phyloP scores from a whole-genome alignment of 1,140 invertebrate species.

The Diplogasteroides magnus region DNA sequence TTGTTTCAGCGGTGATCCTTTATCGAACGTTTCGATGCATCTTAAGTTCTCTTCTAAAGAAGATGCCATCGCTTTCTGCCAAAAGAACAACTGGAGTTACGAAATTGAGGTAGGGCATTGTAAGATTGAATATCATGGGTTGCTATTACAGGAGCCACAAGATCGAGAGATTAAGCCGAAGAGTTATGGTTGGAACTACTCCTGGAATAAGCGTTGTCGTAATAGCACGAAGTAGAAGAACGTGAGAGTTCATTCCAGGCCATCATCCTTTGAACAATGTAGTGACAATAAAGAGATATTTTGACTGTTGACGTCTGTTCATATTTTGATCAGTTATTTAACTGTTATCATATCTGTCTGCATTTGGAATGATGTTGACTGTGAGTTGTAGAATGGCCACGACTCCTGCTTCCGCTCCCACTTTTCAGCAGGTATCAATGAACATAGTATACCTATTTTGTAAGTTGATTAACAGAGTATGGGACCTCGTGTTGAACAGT shows the following conservation, averaged over 20 bases:
- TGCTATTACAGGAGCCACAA: constrained; percentile 59
- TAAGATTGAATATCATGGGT: background rate
- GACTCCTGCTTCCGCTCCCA: too few relatives aligned
- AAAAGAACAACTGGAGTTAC: constrained; percentile 90
- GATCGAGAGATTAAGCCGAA: constrained; percentile 67
- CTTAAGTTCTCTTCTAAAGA: constrained; percentile 74
- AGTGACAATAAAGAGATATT: constrained; percentile 8
- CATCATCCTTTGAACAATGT: background rate
- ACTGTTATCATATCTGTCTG: constrained; percentile 14
- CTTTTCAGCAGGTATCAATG: background rate
- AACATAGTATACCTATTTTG: background rate
- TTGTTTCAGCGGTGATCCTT: constrained; percentile 76
- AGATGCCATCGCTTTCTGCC: constrained; percentile 83
- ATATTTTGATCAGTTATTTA: background rate
- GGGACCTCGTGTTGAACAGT: background rate
- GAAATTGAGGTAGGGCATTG: constrained; percentile 64
- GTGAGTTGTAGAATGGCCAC: background rate
- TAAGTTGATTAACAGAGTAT: background rate
- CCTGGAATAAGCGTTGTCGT: constrained; percentile 90
- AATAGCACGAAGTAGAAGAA: constrained; percentile 79
- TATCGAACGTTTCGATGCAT: constrained; percentile 75
- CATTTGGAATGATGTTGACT: background rate
- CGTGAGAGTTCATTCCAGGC: background rate
- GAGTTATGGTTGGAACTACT: constrained; percentile 85
- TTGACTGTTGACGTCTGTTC: background rate